Evolutionary conservation across 1,140 invertebrate species (phyloP).

Genomic region (Danaus plexippus): DNA sequence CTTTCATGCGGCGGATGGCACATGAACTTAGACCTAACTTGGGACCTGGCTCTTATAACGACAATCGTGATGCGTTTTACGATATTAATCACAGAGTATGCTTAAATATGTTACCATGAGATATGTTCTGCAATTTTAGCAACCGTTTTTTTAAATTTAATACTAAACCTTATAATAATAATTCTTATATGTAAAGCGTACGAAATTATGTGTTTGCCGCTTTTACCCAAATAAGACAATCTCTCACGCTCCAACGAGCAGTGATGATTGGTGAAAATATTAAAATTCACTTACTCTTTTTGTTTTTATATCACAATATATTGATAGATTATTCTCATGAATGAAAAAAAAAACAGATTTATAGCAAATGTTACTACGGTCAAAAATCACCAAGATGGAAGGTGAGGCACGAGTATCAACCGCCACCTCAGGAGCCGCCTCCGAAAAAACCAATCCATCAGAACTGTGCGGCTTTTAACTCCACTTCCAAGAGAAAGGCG

Average conservation of each 20-base stretch:
- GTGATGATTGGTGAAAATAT: no score
- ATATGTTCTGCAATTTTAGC: no score
- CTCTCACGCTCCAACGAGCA: no score
- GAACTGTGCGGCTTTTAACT: slow-evolving; percentile 61
- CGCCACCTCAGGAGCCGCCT: slow-evolving; percentile 37
- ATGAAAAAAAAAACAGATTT: slow-evolving; percentile 31
- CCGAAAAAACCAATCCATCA: slow-evolving; percentile 23
- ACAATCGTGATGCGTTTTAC: slow-evolving; percentile 48
- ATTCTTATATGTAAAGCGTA: no score
- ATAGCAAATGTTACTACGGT: slow-evolving; percentile 46
- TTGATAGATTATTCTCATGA: background rate
- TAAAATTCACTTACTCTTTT: no score
- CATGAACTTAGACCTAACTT: slow-evolving; percentile 36
- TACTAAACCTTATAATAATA: no score
- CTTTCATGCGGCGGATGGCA: slow-evolving; percentile 55
- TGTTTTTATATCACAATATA: no score
- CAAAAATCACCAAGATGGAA: slow-evolving; percentile 44
- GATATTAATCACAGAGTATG: slow-evolving; percentile 48
- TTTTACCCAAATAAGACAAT: no score
- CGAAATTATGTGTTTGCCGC: no score
- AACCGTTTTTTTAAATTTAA: no score
- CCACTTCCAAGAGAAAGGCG: slow-evolving; percentile 45
- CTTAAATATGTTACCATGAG: background rate
- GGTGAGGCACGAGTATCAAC: slow-evolving; percentile 56
- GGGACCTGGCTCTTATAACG: slow-evolving; percentile 44